phyloP scores from a whole-genome alignment of 2,888 invertebrate genomes.

The Sinelater perroti region DNA sequence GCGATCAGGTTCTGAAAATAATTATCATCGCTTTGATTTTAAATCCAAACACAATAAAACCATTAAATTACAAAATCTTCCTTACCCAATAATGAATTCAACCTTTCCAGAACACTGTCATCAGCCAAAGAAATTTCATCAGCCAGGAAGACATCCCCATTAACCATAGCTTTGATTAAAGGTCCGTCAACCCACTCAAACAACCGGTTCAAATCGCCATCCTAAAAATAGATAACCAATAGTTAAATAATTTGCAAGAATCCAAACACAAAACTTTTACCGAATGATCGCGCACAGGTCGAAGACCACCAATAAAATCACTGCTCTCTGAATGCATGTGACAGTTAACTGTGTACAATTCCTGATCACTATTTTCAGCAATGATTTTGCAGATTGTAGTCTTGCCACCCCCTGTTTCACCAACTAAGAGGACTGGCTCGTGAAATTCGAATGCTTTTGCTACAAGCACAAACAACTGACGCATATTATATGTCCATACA shows the following conservation, averaged over 20 bases:
- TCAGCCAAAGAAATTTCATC: slow-evolving; percentile 99
- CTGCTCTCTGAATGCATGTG: slow-evolving; percentile 99
- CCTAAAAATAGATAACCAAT: slow-evolving; percentile 38
- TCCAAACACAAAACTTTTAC: slow-evolving; percentile 41
- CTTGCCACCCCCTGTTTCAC: slow-evolving; percentile 98
- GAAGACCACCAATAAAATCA: slow-evolving; percentile 94
- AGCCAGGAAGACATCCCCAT: slow-evolving; percentile 88
- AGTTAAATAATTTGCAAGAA: too few relatives aligned
- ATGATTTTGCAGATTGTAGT: slow-evolving; percentile 94
- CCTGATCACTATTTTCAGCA: slow-evolving; percentile 72
- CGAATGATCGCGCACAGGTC: slow-evolving; percentile 79
- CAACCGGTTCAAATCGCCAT: slow-evolving; percentile 63
- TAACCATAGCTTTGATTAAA: slow-evolving; percentile 87
- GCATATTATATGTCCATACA: slow-evolving; percentile 95
- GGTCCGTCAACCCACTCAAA: slow-evolving; percentile 99
- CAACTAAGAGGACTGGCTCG: slow-evolving; percentile 95
- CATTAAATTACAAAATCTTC: too few relatives aligned
- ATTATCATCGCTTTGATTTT: slow-evolving; percentile 10
- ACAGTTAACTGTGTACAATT: slow-evolving; percentile 89
- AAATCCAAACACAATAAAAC: neutral
- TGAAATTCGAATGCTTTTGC: slow-evolving; percentile 88
- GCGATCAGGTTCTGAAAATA: slow-evolving; percentile 81
- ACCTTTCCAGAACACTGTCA: slow-evolving; percentile 95
- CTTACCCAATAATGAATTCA: slow-evolving; percentile 88
- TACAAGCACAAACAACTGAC: slow-evolving; percentile 78